phyloP scores from a whole-genome alignment of 2,888 invertebrate genomes.

The Stenotaenia linearis region DNA sequence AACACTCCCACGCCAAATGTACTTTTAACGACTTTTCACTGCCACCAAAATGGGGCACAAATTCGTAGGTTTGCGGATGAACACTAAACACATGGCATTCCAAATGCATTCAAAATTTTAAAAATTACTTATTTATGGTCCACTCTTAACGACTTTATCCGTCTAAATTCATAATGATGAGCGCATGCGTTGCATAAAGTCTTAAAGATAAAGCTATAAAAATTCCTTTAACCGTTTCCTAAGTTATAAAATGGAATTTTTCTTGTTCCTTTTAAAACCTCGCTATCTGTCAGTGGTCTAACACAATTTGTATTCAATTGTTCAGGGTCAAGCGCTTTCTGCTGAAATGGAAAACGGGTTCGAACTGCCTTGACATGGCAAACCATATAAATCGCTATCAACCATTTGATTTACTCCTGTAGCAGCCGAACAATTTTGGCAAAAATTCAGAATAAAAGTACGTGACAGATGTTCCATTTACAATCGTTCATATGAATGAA shows the following conservation, averaged over 20 bases:
- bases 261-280: background rate
- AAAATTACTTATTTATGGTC: no score
- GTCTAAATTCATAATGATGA: no score
- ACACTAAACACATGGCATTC: no score
- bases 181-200: no score
- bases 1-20: no score
- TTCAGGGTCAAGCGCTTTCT: constrained; percentile 7
- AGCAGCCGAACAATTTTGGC: constrained; percentile 13
- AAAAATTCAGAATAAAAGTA: constrained; percentile 4
- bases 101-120: no score
- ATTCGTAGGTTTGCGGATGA: no score
- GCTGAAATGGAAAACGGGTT: background rate
- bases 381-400: constrained; percentile 24
- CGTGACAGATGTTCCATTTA: constrained; percentile 26
- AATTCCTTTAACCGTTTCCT: background rate
- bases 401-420: constrained; percentile 18
- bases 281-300: constrained; percentile 11
- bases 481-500: constrained; percentile 22
- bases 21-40: no score
- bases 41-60: no score
- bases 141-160: no score
- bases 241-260: background rate
- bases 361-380: background rate
- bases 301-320: constrained; percentile 23
- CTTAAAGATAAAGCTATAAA: background rate